A percentile compares a stretch with the other conserved stretches of the same genome.
Conservation (phyloP, 1,140 invertebrate species). For the Drosophila erecta region DNA sequence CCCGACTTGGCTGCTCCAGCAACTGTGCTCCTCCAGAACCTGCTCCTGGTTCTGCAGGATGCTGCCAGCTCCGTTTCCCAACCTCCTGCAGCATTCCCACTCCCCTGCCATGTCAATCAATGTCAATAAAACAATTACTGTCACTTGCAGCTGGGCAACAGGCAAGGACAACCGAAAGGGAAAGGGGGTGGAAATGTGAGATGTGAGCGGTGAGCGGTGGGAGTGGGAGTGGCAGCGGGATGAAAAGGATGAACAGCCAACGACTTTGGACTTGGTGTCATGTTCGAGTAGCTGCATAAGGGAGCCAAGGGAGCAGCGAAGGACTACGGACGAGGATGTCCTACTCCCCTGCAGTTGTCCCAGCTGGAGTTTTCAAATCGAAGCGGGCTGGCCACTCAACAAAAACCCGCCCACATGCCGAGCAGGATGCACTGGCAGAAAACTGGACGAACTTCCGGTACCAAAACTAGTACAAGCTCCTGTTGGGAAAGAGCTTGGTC, state of each 20-base stretch:
- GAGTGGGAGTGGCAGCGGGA: slow-evolving; percentile 6
- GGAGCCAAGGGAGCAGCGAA: neutral
- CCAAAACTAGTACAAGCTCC: too few relatives aligned
- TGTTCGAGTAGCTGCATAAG: slow-evolving; percentile 43
- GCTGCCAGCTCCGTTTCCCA: slow-evolving; percentile 8
- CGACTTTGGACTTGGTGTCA: slow-evolving; percentile 65
- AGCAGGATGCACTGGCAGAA: slow-evolving; percentile 3
- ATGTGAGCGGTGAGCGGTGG: too few relatives aligned
- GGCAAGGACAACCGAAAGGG: slow-evolving; percentile 48
- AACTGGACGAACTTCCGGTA: too few relatives aligned
- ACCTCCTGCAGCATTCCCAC: neutral
- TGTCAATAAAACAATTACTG: slow-evolving; percentile 84
- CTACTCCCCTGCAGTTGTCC: slow-evolving; percentile 27
- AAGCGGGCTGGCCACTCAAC: slow-evolving; percentile 37
- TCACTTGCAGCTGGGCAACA: slow-evolving; percentile 75
- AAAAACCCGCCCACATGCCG: slow-evolving; percentile 33
- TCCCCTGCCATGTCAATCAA: slow-evolving; percentile 77
- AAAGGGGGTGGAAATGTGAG: neutral
- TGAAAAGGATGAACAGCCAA: slow-evolving; percentile 30
- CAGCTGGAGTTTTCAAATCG: slow-evolving; percentile 43
- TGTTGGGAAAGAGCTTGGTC: too few relatives aligned
- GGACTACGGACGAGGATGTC: neutral
- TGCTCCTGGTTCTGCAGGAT: slow-evolving; percentile 7
- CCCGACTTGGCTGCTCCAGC: slow-evolving; percentile 60
- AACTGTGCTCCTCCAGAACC: neutral